These are phyloP conservation scores for Microcebus ravelobensis DNA, from an alignment of 2,113 vertebrate species.

Conservation along the genomic window DNA sequence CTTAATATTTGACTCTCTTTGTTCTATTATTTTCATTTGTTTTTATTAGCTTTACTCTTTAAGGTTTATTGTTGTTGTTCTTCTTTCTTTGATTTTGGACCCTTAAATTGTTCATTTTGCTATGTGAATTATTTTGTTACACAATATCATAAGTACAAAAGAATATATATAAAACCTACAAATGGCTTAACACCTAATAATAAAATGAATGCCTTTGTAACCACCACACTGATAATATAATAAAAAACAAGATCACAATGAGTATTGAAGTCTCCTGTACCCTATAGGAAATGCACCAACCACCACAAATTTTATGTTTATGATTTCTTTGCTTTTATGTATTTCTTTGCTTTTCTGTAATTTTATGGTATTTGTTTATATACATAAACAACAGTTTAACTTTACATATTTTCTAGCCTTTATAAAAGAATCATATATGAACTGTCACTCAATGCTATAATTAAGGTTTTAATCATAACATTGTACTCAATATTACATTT, in stretches of 20 bases:
- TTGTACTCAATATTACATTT: not conserved
- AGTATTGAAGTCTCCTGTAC: not conserved
- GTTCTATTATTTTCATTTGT: not conserved
- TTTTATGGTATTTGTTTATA: not conserved
- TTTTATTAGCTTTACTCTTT: not conserved
- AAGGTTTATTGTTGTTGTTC: not conserved
- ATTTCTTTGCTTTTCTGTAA: not conserved
- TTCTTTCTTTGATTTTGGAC: not conserved
- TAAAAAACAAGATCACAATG: not conserved
- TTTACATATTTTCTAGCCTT: not conserved
- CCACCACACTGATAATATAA: not conserved
- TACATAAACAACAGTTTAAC: not conserved
- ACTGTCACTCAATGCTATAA: not conserved
- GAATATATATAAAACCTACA: not conserved
- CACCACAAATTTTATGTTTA: not conserved
- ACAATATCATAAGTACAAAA: not conserved
- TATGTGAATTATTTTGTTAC: not conserved
- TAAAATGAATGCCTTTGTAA: not conserved
- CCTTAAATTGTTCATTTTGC: not conserved
- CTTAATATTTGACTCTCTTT: not conserved
- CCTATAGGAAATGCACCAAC: not conserved
- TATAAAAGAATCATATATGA: not conserved
- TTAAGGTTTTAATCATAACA: not conserved
- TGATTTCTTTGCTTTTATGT: not conserved
- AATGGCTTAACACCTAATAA: not conserved